These are phyloP conservation scores for Vultur gryphus DNA, from an alignment of 2,797 vertebrate genomes.

Conservation along the genomic window DNA sequence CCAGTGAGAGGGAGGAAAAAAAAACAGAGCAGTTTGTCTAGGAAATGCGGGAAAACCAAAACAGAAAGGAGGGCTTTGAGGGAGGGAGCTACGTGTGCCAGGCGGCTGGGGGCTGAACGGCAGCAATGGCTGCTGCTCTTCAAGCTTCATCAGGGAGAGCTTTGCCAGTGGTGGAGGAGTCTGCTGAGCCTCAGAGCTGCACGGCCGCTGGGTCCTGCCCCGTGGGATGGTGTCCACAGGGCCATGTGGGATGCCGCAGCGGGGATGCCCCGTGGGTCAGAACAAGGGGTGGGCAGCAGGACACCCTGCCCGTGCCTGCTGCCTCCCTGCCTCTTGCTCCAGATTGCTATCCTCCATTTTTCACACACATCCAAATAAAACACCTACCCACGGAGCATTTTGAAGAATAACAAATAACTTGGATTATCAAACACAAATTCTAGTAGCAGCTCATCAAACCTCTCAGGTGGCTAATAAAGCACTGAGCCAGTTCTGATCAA, in stretches of 20 bases:
- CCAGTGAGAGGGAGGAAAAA: not conserved
- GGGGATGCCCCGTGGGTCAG: not conserved
- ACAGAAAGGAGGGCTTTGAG: not conserved
- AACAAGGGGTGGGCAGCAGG: not conserved
- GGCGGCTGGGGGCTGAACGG: not conserved
- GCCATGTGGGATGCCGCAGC: fast-evolving
- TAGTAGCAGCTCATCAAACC: not conserved
- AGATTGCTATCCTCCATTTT: not conserved
- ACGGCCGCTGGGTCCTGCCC: fast-evolving
- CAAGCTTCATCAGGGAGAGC: not conserved
- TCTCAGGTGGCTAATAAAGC: not conserved
- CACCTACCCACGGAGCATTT: not conserved
- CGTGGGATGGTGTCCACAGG: fast-evolving
- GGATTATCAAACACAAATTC: not conserved
- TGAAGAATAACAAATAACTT: not conserved
- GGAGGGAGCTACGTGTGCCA: fast-evolving
- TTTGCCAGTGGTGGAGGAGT: not conserved
- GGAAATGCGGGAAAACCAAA: not conserved
- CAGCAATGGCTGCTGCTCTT: not conserved
- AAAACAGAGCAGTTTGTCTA: not conserved
- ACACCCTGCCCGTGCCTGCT: not conserved
- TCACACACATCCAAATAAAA: not conserved
- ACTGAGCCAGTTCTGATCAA: not conserved
- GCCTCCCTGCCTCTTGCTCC: not conserved
- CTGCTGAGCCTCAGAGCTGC: not conserved